These are phyloP conservation scores for Scaptomyza tumidula DNA, from an alignment of 2,888 invertebrate species.

Conservation along the genomic window DNA sequence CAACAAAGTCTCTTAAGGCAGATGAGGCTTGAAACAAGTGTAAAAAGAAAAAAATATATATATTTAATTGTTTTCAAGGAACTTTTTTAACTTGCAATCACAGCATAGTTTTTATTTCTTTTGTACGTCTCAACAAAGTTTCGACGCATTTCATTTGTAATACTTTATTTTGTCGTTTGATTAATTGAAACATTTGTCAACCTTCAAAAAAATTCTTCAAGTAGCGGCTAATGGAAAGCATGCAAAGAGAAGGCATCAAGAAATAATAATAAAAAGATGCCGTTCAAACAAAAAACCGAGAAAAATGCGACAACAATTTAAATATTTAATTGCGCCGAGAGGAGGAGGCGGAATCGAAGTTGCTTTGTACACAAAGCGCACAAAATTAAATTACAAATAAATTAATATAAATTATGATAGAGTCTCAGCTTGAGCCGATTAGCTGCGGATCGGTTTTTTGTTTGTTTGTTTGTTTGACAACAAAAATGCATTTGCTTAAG, in stretches of 20 bases:
- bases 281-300: constrained; percentile 18
- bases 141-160: constrained; percentile 1
- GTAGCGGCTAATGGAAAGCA: constrained; percentile 36
- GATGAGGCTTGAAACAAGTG: background rate
- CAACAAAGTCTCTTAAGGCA: background rate
- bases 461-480: constrained; percentile 9
- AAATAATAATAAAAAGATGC: constrained; percentile 34
- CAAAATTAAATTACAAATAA: constrained; percentile 56
- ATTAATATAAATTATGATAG: constrained; percentile 57
- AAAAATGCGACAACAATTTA: constrained; percentile 39
- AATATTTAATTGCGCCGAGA: constrained; percentile 54
- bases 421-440: constrained; percentile 12
- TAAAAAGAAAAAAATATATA: background rate
- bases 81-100: constrained; percentile 1
- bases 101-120: background rate
- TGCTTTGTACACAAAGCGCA: constrained; percentile 35
- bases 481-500: constrained; percentile 39
- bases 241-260: constrained; percentile 29
- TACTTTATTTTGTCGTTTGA: constrained; percentile 22
- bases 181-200: constrained; percentile 43
- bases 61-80: background rate
- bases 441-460: constrained; percentile 23
- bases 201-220: constrained; percentile 39
- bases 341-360: background rate
- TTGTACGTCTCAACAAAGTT: background rate